A percentile compares a stretch with the other conserved stretches of the same genome.
Evolutionary conservation across 1,140 invertebrate genomes (phyloP).

Genomic region (Heliconius melpomene): DNA sequence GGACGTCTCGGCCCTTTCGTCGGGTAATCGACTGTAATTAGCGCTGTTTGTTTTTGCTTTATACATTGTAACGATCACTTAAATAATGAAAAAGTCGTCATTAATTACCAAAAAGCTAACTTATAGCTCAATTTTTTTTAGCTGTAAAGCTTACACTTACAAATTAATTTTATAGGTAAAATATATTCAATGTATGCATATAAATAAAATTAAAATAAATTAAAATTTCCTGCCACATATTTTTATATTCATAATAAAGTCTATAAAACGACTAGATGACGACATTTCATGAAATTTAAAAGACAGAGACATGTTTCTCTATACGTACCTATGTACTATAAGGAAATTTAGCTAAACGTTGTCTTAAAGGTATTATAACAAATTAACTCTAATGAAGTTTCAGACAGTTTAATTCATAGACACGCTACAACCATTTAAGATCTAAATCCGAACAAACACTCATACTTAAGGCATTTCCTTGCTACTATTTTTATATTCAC

Average conservation of each 20-base stretch:
- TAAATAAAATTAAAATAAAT: no score
- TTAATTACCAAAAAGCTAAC: background rate
- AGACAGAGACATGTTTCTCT: background rate
- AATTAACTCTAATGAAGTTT: conserved; percentile 50
- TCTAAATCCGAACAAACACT: conserved; percentile 42
- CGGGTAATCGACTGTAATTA: conserved; percentile 58
- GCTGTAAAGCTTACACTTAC: no score
- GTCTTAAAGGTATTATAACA: background rate
- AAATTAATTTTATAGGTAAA: no score
- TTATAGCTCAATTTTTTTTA: no score
- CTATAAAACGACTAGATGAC: background rate
- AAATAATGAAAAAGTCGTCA: background rate
- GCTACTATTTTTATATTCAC: conserved; percentile 43
- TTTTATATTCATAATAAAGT: background rate
- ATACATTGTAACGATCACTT: conserved; percentile 1
- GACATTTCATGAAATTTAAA: background rate
- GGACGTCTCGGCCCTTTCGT: conserved; percentile 52
- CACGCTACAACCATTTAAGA: conserved; percentile 37
- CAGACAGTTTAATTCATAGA: conserved; percentile 63
- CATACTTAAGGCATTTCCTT: conserved; percentile 47
- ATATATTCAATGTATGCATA: no score
- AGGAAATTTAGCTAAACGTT: background rate
- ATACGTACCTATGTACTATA: background rate
- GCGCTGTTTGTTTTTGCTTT: conserved; percentile 54
- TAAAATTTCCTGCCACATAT: no score